phyloP scores from a whole-genome alignment of 1,140 invertebrate genomes.

The Caenorhabditis latens region DNA sequence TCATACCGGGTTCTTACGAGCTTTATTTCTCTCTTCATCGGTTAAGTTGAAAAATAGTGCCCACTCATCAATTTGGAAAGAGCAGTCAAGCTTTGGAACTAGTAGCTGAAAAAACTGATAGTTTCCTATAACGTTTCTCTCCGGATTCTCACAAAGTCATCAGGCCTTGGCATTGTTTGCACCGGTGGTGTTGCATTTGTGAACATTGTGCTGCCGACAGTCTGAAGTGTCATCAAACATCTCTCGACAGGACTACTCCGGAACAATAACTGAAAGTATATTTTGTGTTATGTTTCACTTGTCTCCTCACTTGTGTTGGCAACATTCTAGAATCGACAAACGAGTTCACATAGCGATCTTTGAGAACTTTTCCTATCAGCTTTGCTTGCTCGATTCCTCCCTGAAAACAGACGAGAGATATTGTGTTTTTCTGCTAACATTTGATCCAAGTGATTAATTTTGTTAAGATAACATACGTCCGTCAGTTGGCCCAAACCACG shows the following conservation, averaged over 20 bases:
- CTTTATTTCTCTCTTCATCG: background rate
- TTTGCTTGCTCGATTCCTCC: slow-evolving; percentile 20
- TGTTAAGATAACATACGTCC: slow-evolving; percentile 48
- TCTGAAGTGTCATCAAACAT: slow-evolving; percentile 35
- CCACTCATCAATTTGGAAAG: slow-evolving; percentile 10
- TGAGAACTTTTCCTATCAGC: slow-evolving; percentile 29
- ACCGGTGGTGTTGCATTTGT: slow-evolving; percentile 13
- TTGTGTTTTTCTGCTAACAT: slow-evolving; percentile 3
- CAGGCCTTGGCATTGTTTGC: background rate
- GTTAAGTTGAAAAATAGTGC: background rate
- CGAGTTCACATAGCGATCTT: slow-evolving; percentile 35
- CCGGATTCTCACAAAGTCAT: background rate
- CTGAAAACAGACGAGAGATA: background rate
- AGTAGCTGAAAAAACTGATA: background rate
- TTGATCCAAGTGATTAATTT: slow-evolving; percentile 51
- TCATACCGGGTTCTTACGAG: background rate
- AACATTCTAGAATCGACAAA: slow-evolving; percentile 39
- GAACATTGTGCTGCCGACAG: slow-evolving; percentile 3
- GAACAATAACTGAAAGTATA: slow-evolving; percentile 37
- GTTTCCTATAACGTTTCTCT: background rate
- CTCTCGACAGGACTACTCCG: slow-evolving; percentile 39
- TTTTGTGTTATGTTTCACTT: background rate
- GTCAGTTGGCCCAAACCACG: slow-evolving; percentile 50
- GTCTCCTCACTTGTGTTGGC: background rate
- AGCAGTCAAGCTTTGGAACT: slow-evolving; percentile 15